phyloP scores from a whole-genome alignment of 2,888 invertebrate genomes.

The Ramazzottius varieornatus region DNA sequence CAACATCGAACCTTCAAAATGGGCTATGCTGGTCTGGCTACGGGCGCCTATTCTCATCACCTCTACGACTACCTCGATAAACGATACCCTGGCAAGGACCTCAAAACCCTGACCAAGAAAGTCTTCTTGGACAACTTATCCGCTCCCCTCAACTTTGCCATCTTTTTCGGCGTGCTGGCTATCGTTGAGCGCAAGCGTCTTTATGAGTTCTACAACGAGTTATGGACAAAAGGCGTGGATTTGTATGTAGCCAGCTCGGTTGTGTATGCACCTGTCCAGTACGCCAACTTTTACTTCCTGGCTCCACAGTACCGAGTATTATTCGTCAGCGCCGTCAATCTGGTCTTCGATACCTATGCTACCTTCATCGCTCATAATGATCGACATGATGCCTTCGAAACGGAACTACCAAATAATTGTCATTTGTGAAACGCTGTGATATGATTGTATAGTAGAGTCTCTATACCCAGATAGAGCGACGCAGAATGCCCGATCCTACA shows the following conservation, averaged over 20 bases:
- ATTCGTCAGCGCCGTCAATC: not conserved
- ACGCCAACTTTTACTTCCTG: not conserved
- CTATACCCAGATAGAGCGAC: no score
- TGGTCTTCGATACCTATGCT: not conserved
- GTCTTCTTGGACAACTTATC: not conserved
- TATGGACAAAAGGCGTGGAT: not conserved
- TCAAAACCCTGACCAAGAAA: not conserved
- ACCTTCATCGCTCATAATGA: not conserved
- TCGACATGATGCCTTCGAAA: not conserved
- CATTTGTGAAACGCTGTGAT: conserved; percentile 1
- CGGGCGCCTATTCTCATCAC: not conserved
- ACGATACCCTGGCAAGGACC: not conserved
- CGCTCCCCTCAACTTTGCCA: not conserved
- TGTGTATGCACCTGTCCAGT: not conserved
- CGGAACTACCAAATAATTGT: not conserved
- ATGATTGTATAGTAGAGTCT: no score
- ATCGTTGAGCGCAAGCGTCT: not conserved
- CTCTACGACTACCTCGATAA: not conserved
- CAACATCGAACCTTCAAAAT: not conserved
- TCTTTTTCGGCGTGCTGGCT: not conserved
- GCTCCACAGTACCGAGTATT: not conserved
- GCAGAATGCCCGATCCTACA: no score
- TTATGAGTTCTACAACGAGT: not conserved
- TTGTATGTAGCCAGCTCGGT: not conserved
- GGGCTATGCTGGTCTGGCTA: not conserved